Evolutionary conservation across 30 jellyfish, hydroid and myxozoan species (phyloP), one percentile per base, ranked within the genome.

Genomic region (Sanderia malayensis): DNA sequence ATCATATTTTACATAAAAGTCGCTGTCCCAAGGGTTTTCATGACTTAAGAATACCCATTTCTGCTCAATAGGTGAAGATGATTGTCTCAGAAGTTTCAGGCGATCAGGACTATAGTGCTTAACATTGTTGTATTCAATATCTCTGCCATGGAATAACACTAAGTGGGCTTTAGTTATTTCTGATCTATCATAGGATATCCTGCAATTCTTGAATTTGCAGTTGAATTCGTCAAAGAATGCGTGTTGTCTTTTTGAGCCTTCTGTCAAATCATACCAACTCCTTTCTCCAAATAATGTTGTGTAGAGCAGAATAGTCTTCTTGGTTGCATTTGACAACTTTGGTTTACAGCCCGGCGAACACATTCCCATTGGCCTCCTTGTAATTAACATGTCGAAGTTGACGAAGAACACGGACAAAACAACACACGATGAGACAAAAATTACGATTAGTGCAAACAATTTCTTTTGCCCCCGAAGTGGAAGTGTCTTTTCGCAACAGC

Each of bases 101-200:
- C 44, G 15, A 30, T 46, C 60, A 1, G 58, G 24, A 24, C 70
- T 44, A 32, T 57, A 24, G n/a, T n/a, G n/a, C 18, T 32, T 44
- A 4, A 11, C 64, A 4, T 49, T 49, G 6, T 13, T 13, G 6
- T 4, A 37, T 74, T 74, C 86, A 4, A 59, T 27, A 61, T 59
- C 86, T 31, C 86, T 27, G 17, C 86, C 86, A 30, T 74, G 78
- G 70, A 74, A 74, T 28, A 74, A 13, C 34, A 74, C 61, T 0
- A 44, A 66, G 23, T 73, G 60, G 0, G 86, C 77, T 0, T 24
- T 33, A 1, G 4, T 15, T 0, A 59, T 17, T 26, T 1, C 9
- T 1, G 77, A 1, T 20, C 46, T 25, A 32, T 74, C 61, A 46
- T 59, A 74, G 0, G 86, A 32, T 6, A 37, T 49, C 30, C 33